Percentiles rank a stretch among this genome's conserved stretches.
These are phyloP conservation scores for Drosophila neoperkinsi DNA, from an alignment of 2,888 invertebrate species.

Conservation along the genomic window DNA sequence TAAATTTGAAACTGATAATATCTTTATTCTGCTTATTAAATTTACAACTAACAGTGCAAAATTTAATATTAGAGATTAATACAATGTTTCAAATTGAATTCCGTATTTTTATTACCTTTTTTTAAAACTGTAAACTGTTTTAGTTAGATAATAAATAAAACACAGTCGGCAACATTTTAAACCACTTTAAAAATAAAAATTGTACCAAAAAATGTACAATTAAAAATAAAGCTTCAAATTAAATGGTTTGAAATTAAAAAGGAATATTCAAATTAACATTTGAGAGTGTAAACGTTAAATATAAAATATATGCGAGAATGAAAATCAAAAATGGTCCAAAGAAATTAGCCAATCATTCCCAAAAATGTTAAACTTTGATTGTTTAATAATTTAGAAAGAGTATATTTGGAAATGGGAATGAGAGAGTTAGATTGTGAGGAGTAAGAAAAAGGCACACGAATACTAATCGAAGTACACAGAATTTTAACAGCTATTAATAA, in stretches of 20 bases:
- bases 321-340: background rate
- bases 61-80: background rate
- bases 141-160: background rate
- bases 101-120: background rate
- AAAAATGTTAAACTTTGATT: background rate
- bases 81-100: too few species aligned
- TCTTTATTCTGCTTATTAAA: background rate
- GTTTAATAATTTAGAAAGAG: background rate
- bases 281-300: background rate
- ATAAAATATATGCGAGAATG: background rate
- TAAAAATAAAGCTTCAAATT: background rate
- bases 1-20: background rate
- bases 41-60: background rate
- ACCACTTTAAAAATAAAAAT: background rate
- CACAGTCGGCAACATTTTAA: background rate
- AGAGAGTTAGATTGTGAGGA: background rate
- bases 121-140: background rate
- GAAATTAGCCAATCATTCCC: background rate
- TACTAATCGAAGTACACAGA: background rate
- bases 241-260: background rate
- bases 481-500: background rate
- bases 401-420: background rate
- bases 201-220: accelerated
- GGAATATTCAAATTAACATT: background rate
- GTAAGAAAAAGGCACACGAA: background rate